phyloP scores from a whole-genome alignment of 2,113 vertebrate species.

The Labrus mixtus region DNA sequence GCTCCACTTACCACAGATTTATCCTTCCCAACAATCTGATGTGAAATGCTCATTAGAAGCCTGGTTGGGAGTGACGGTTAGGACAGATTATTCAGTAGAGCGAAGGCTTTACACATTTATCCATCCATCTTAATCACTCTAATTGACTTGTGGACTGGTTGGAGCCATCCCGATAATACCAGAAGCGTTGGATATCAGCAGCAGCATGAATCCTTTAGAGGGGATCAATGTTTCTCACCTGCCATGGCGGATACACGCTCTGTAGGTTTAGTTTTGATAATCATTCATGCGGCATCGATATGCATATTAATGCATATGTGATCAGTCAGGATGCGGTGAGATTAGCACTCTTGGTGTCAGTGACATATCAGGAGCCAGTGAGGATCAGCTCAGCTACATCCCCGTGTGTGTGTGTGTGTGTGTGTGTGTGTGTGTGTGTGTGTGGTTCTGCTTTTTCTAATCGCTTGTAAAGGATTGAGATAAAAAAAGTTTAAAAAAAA shows the following conservation, averaged over 20 bases:
- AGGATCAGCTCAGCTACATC: slow-evolving; percentile 31
- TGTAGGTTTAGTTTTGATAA: slow-evolving; percentile 15
- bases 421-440: neutral
- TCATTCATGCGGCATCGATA: slow-evolving; percentile 17
- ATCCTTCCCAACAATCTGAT: slow-evolving; percentile 49
- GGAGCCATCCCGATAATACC: slow-evolving; percentile 43
- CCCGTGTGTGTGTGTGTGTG: too few relatives aligned
- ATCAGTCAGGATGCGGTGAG: slow-evolving; percentile 25
- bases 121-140: slow-evolving; percentile 63
- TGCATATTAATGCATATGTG: slow-evolving; percentile 29
- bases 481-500: neutral
- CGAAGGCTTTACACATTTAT: slow-evolving; percentile 63
- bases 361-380: slow-evolving; percentile 13
- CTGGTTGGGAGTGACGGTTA: slow-evolving; percentile 45
- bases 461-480: neutral
- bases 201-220: slow-evolving; percentile 11
- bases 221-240: slow-evolving; percentile 46
- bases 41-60: slow-evolving; percentile 40
- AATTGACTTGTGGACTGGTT: slow-evolving; percentile 57
- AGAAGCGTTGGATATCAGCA: slow-evolving; percentile 12
- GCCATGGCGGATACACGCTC: slow-evolving; percentile 1
- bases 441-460: slow-evolving; percentile 9
- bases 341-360: slow-evolving; percentile 42
- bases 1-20: slow-evolving; percentile 25
- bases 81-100: slow-evolving; percentile 57